phyloP scores from a whole-genome alignment of 2,113 vertebrate genomes.

The Arizona elegans region DNA sequence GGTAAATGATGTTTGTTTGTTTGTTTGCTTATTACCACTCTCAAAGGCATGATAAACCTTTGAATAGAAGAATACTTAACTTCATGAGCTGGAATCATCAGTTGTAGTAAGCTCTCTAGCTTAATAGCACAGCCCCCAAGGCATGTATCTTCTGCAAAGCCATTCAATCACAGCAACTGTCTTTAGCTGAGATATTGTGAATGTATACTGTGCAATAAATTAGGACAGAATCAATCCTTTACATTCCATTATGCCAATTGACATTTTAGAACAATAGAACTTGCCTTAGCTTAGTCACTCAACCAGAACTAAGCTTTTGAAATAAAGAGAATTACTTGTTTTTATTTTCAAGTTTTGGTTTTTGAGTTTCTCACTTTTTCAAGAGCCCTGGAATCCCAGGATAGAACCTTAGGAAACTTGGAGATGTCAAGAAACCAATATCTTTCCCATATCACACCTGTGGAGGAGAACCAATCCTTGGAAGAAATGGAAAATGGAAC shows the following conservation, averaged over 20 bases:
- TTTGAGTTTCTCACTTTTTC: not conserved
- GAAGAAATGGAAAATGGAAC: not conserved
- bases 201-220: not conserved
- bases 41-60: not conserved
- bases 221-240: not conserved
- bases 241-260: constrained; percentile 22
- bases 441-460: not conserved
- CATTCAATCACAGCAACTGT: not conserved
- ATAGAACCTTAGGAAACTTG: not conserved
- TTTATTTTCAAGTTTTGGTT: not conserved
- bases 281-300: not conserved
- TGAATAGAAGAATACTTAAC: not conserved
- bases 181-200: constrained; percentile 6
- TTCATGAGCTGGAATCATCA: not conserved
- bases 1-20: not conserved
- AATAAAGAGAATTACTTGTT: constrained; percentile 1
- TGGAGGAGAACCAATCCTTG: not conserved
- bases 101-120: not conserved
- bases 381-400: not conserved
- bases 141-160: not conserved
- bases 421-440: not conserved
- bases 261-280: constrained; percentile 12
- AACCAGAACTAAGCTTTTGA: constrained; percentile 27
- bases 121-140: not conserved
- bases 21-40: not conserved